A percentile compares a stretch with the other conserved stretches of the same genome.
These are phyloP conservation scores for Stegostoma tigrinum DNA, from an alignment of 2,113 vertebrate species.

Conservation along the genomic window DNA sequence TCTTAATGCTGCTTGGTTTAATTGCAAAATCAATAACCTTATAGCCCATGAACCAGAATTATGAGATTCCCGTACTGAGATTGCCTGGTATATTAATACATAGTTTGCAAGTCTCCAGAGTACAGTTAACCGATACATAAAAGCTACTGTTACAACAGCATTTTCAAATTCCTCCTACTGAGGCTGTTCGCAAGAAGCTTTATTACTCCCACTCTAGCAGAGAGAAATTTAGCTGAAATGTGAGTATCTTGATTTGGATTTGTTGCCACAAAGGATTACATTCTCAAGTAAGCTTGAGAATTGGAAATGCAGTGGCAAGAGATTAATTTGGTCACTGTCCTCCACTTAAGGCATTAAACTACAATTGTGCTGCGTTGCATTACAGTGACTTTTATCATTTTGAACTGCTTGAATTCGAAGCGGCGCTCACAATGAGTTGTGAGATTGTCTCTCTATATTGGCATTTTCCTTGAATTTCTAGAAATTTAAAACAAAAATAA, in stretches of 20 bases:
- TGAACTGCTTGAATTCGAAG: slow-evolving; percentile 34
- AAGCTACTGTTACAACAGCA: slow-evolving; percentile 37
- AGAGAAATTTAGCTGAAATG: slow-evolving; percentile 30
- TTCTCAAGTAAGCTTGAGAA: background rate
- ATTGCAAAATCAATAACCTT: slow-evolving; percentile 37
- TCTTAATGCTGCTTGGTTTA: slow-evolving; percentile 32
- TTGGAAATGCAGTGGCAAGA: background rate
- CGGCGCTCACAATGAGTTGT: background rate
- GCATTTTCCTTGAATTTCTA: background rate
- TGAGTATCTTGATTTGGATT: slow-evolving; percentile 13
- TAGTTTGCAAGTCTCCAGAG: slow-evolving; percentile 36
- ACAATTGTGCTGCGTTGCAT: slow-evolving; percentile 8
- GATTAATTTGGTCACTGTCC: slow-evolving; percentile 21
- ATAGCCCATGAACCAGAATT: slow-evolving; percentile 36
- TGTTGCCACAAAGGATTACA: background rate
- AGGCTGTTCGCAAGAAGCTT: slow-evolving; percentile 1
- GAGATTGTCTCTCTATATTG: background rate
- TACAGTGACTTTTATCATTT: slow-evolving; percentile 11
- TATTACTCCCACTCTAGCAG: slow-evolving; percentile 28
- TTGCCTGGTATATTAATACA: slow-evolving; percentile 35
- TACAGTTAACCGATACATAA: slow-evolving; percentile 34
- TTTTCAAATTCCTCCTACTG: slow-evolving; percentile 29
- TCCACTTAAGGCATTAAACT: background rate
- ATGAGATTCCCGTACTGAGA: slow-evolving; percentile 25
- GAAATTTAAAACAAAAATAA: background rate